These are phyloP conservation scores for Copsychus sechellarum DNA, from an alignment of 2,113 vertebrate genomes.

Conservation along the genomic window DNA sequence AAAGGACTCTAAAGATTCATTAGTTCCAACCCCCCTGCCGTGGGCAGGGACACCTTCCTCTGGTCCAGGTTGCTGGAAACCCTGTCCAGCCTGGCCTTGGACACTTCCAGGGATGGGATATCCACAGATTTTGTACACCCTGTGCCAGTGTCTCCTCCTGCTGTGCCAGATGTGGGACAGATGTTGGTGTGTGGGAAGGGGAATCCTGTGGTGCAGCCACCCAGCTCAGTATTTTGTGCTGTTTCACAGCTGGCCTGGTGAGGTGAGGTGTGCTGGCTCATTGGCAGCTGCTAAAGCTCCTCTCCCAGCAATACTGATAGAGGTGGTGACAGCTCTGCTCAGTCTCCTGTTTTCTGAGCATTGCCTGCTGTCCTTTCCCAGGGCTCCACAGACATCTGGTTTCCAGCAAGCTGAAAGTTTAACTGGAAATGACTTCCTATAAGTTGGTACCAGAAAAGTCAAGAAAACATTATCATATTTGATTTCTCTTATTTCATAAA, in stretches of 20 bases:
- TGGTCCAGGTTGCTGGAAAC: background rate
- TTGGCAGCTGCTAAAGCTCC: background rate
- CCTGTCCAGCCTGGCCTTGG: background rate
- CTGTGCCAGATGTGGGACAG: accelerated
- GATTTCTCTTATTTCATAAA: background rate
- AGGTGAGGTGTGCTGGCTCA: background rate
- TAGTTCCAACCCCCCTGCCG: background rate
- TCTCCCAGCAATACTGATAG: background rate
- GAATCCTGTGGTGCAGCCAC: accelerated
- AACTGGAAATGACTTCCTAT: background rate
- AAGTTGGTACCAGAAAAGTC: background rate
- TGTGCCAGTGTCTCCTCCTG: background rate
- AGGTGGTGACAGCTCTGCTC: background rate
- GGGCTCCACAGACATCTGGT: background rate
- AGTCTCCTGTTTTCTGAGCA: background rate
- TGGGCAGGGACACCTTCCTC: background rate
- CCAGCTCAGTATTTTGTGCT: background rate
- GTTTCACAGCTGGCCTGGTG: background rate
- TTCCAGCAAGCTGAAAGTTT: background rate
- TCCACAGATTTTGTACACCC: accelerated
- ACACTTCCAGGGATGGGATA: background rate
- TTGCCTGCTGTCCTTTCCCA: background rate
- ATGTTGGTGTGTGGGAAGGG: accelerated
- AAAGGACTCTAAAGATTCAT: background rate
- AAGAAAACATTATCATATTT: background rate